Evolutionary conservation across 2,113 vertebrate species (phyloP).

Genomic region (Reinhardtius hippoglossoides): DNA sequence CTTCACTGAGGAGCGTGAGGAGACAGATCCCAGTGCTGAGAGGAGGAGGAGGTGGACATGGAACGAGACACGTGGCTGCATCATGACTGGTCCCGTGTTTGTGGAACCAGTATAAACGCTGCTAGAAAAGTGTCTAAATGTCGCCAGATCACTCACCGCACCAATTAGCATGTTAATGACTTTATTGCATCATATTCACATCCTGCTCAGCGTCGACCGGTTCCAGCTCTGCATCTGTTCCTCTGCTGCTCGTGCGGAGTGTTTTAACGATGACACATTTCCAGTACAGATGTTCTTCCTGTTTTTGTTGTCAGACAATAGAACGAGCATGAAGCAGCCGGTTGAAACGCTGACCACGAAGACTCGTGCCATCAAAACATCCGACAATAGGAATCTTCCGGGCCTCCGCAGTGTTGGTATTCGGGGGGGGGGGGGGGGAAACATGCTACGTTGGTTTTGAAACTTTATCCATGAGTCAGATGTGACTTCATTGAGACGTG

Average conservation of each 20-base stretch:
- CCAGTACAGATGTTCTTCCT: not conserved
- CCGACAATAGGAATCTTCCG: not conserved
- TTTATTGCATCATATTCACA: not conserved
- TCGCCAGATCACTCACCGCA: not conserved
- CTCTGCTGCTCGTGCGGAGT: not conserved
- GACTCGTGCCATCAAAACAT: not conserved
- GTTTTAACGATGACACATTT: not conserved
- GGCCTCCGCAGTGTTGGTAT: not conserved
- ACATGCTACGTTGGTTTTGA: not conserved
- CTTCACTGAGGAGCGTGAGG: no score
- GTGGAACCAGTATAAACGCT: not conserved
- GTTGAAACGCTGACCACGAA: not conserved
- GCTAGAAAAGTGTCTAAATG: not conserved
- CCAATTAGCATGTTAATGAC: no score
- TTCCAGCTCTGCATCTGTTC: not conserved
- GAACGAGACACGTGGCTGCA: not conserved
- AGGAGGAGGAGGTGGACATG: no score
- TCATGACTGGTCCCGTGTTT: no score
- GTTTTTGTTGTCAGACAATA: no score
- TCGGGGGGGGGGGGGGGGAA: not conserved
- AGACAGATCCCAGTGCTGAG: no score
- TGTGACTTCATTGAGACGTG: conserved; percentile 2
- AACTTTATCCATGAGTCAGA: conserved; percentile 8
- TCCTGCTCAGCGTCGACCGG: not conserved
- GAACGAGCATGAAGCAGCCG: no score